Base-by-base conservation (phyloP, 2,113 vertebrate genomes). In the Oryzias javanicus region DNA sequence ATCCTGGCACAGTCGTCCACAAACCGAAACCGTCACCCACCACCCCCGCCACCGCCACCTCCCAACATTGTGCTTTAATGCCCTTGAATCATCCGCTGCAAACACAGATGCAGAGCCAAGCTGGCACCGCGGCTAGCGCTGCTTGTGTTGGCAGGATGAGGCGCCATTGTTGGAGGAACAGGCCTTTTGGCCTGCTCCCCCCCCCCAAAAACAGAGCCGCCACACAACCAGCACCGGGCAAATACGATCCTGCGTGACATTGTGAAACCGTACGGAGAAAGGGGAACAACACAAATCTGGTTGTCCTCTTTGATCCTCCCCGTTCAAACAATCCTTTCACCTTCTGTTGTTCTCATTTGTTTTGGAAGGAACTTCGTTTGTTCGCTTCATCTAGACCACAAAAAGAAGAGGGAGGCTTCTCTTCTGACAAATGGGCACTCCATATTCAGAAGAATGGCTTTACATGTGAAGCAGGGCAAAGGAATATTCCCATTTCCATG, bases 61-160 rank as follows among this genome's bases (percentile, higher is more conserved):
- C 80, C 18, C 64, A 64, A 62, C 70, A 74, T 53, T 67, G 69
- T 72, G 55, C 51, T 78, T 83, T 83, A 78, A 86, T 84, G 85
- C 73, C 86, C 86, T 88, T 86, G 86, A 89, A 82, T 78, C 70
- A 80, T 75, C 78, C 69, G 62, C 63, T 50, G 84, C 81, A 79
- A 79, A 87, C 78, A 72, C 15, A 13, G 42, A 64, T 49, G 60
- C 66, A 1, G 35, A 67, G 84, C 84, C 82, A 85, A 84, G 62
- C 72, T 86, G 81, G 81, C 79, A 78, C 64, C 19, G 14, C 14
- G 71, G 64, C 71, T 76, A 79, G 71, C 73, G 55, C 69, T 0
- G 64, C 70, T 74, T 80, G 53, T 62, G 83, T 83, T 89, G 85
- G 87, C 83, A 82, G 76, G 77, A 69, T 49, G 75, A 88, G 15